These are phyloP conservation scores for Andrena camellia DNA, from an alignment of 2,888 invertebrate genomes.

Conservation along the genomic window DNA sequence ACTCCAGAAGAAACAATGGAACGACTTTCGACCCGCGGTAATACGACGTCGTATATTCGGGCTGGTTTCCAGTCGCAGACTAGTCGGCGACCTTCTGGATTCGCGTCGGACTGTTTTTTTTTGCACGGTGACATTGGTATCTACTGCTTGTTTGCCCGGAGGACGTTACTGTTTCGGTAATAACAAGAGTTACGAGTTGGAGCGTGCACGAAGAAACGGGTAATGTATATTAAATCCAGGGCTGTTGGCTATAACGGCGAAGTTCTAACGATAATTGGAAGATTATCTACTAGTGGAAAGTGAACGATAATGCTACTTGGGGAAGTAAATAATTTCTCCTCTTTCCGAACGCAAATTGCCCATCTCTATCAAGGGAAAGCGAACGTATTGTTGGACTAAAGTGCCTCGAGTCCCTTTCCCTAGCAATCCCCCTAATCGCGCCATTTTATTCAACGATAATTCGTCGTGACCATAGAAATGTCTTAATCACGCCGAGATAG, in stretches of 20 bases:
- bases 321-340: background rate
- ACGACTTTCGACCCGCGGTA: constrained; percentile 48
- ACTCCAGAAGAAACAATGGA: constrained; percentile 60
- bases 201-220: background rate
- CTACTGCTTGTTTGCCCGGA: background rate
- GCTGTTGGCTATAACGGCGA: background rate
- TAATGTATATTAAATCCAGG: background rate
- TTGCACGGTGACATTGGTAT: background rate
- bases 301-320: background rate
- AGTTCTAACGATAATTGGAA: background rate
- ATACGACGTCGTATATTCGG: constrained; percentile 53
- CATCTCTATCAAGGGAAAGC: constrained; percentile 18
- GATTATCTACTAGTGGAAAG: background rate
- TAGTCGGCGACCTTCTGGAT: constrained; percentile 68
- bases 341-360: no score
- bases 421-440: constrained; percentile 66
- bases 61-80: constrained; percentile 62
- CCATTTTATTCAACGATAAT: constrained; percentile 76
- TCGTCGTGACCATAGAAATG: constrained; percentile 73
- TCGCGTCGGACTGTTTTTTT: constrained; percentile 21
- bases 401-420: constrained; percentile 70
- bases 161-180: background rate
- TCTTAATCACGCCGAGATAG: constrained; percentile 72
- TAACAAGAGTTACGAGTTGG: background rate
- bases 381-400: constrained; percentile 64